Percentiles rank a stretch among this genome's conserved stretches.
Conservation (phyloP, 2,797 vertebrate genomes). For the Eulemur rubriventer region DNA sequence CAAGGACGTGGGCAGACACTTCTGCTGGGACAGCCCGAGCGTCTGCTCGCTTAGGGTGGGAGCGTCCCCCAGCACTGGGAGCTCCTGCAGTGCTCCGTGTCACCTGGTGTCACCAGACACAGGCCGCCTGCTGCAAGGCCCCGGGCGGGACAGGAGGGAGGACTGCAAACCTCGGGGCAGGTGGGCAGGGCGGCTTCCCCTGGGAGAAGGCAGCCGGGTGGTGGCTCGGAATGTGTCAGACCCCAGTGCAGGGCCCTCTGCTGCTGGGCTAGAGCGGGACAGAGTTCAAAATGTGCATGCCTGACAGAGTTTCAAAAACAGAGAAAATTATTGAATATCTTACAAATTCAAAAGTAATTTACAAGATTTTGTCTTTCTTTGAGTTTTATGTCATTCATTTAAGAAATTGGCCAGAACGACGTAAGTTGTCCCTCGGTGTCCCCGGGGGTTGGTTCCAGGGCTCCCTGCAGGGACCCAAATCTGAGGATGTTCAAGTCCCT, state of each 20-base stretch:
- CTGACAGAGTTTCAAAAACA: neutral
- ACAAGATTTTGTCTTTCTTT: neutral
- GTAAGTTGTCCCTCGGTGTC: neutral
- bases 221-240: too few species aligned
- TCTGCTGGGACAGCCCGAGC: neutral
- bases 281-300: too few species aligned
- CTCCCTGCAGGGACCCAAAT: neutral
- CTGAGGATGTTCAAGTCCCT: neutral
- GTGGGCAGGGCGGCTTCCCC: too few species aligned
- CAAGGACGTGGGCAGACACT: neutral
- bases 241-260: rapidly evolving
- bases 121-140: too few species aligned
- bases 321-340: neutral
- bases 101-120: neutral
- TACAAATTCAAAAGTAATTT: neutral
- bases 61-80: neutral
- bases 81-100: too few species aligned
- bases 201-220: neutral
- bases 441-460: neutral
- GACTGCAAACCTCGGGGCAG: neutral
- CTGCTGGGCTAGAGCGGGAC: neutral
- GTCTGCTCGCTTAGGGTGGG: neutral
- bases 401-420: neutral
- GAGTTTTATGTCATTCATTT: neutral
- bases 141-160: neutral